These are phyloP conservation scores for Andrena haemorrhoa DNA, from an alignment of 2,888 invertebrate species.

Conservation along the genomic window DNA sequence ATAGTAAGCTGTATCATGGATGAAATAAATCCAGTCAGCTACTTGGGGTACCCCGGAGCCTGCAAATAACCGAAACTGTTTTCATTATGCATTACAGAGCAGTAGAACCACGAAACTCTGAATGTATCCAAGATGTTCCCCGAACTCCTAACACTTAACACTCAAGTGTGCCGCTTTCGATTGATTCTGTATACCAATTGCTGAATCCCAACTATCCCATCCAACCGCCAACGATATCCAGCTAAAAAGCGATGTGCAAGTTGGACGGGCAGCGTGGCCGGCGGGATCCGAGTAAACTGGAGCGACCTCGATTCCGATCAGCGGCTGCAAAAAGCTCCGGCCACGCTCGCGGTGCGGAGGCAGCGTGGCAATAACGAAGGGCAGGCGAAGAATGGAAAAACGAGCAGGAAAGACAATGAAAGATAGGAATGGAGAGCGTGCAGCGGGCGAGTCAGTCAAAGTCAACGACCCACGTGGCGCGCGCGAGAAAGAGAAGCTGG, in stretches of 20 bases:
- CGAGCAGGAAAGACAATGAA: slow-evolving; percentile 57
- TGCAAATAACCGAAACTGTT: too few species aligned
- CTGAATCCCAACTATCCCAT: neutral
- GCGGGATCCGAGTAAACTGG: slow-evolving; percentile 2
- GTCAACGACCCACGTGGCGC: slow-evolving; percentile 76
- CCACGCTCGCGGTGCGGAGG: neutral
- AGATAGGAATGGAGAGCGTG: slow-evolving; percentile 62
- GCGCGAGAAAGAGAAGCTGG: slow-evolving; percentile 53
- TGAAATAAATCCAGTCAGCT: too few species aligned
- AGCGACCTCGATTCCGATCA: neutral
- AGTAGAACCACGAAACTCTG: too few species aligned
- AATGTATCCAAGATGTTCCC: too few species aligned
- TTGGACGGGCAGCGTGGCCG: neutral
- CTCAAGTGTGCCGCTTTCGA: too few species aligned
- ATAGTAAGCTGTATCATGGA: too few species aligned
- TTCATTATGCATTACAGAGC: too few species aligned
- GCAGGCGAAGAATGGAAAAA: slow-evolving; percentile 12
- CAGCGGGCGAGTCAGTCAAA: slow-evolving; percentile 72
- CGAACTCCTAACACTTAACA: too few species aligned
- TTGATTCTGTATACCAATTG: too few species aligned
- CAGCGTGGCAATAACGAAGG: slow-evolving; percentile 40
- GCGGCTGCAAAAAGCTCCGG: neutral
- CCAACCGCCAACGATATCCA: neutral
- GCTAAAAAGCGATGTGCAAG: neutral
- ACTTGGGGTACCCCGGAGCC: too few species aligned